phyloP scores from a whole-genome alignment of 1,140 invertebrate genomes.

The Lordiphosa clarofinis region DNA sequence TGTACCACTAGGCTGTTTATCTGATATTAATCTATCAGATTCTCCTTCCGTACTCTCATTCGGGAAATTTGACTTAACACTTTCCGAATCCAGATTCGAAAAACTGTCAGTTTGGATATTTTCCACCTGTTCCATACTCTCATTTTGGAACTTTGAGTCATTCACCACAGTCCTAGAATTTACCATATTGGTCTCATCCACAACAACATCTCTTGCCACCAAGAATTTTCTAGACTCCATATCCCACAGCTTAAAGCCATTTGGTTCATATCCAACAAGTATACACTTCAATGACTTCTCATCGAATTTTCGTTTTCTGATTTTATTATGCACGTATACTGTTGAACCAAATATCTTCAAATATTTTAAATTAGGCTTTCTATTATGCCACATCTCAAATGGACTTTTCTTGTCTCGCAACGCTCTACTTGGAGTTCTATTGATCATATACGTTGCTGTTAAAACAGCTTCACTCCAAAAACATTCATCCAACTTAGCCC shows the following conservation, averaged over 20 bases:
- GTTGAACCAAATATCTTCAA: conserved; percentile 7
- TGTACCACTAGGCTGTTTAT: conserved; percentile 11
- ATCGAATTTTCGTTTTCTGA: conserved; percentile 12
- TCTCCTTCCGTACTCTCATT: too few relatives aligned
- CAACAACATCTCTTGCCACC: too few relatives aligned
- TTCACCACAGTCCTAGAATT: too few relatives aligned
- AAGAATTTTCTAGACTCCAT: too few relatives aligned
- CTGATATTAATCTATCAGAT: too few relatives aligned
- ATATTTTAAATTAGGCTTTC: conserved; percentile 4
- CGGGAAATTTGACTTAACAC: too few relatives aligned
- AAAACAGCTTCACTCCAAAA: conserved; percentile 5
- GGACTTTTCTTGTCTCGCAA: neutral
- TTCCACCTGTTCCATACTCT: too few relatives aligned
- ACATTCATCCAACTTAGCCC: neutral
- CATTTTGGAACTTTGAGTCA: too few relatives aligned
- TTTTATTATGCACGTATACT: conserved; percentile 10
- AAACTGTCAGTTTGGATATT: too few relatives aligned
- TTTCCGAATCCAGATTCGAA: too few relatives aligned
- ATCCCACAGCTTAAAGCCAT: too few relatives aligned
- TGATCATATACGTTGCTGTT: conserved; percentile 6
- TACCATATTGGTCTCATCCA: neutral
- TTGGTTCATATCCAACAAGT: too few relatives aligned
- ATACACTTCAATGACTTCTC: neutral
- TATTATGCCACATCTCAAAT: neutral
- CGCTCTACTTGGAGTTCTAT: conserved; percentile 4